Evolutionary conservation across 2,888 invertebrate species (phyloP), one percentile per base, ranked within the genome.

Genomic region (Gerris lacustris): DNA sequence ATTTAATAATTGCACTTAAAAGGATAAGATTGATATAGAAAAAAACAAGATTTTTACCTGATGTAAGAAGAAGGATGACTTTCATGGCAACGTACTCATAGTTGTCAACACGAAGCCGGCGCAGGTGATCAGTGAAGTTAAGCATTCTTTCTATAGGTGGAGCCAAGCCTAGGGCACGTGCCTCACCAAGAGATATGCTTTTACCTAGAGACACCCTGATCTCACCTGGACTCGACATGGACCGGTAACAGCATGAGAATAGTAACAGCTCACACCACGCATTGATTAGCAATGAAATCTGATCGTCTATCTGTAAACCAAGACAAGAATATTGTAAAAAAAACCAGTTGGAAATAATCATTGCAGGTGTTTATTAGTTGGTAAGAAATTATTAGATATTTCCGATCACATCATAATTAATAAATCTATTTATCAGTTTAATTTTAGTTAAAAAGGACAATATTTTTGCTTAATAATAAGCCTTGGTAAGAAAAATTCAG

Each of bases 31-130:
- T 44, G n/a, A 72, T 15, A 5, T 44, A 67, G 11, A 62, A 11
- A 31, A 9, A 70, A 44, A 67, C 7, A 67, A 71, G n/a, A 2
- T 47, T 45, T 43, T 80, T 82, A 95, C 96, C 94, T 79, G 95
- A 94, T 76, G 93, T 92, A 77, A 95, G 86, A 69, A 95, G 86
- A 73, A 95, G 90, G 78, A 95, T 92, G 76, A 94, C 94, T 84
- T 97, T 97, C 86, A 97, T 89, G 76, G 95, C 95, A 76, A 96
- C 95, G 81, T 95, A 97, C 83, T 97, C 97, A 81, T 95, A 95
- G 78, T 93, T 88, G 82, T 97, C 96, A 62, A 97, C 92, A 77
- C 92, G 86, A 75, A 97, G 84, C 76, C 95, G 83, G 76, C 95
- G 84, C 78, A 97, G 83, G 81, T 96, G 94, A 79, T 96, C 94